A percentile compares a stretch with the other conserved stretches of the same genome.
These are phyloP conservation scores for Campodea augens DNA, from an alignment of 1,140 invertebrate genomes.

Conservation along the genomic window DNA sequence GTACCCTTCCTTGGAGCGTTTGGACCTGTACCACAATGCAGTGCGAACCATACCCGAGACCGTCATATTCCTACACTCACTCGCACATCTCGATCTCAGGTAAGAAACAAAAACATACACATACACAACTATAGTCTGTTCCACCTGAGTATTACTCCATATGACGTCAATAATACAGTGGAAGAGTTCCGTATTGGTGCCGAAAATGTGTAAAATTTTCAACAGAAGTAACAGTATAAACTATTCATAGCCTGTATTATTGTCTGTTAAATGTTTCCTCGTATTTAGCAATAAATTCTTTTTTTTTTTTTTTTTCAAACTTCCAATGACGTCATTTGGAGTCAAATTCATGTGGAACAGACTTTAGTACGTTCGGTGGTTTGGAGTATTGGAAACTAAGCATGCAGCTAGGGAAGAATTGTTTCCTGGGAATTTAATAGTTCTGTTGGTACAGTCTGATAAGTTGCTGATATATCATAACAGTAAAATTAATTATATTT, in stretches of 20 bases:
- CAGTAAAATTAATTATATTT: background rate
- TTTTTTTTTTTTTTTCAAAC: no score
- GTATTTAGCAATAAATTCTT: no score
- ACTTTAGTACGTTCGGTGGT: background rate
- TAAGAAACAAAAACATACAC: no score
- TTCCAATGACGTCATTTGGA: no score
- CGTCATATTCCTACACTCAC: conserved; percentile 56
- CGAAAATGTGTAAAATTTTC: no score
- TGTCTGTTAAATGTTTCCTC: no score
- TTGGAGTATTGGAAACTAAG: conserved; percentile 2
- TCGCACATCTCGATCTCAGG: conserved; percentile 76
- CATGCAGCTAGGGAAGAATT: background rate
- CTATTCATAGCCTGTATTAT: no score
- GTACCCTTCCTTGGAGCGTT: conserved; percentile 64
- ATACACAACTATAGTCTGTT: background rate
- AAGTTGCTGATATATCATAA: background rate
- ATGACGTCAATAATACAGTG: no score
- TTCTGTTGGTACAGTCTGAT: background rate
- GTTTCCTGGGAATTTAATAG: conserved; percentile 3
- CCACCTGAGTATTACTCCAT: no score
- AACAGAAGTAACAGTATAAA: no score
- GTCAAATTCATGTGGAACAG: no score
- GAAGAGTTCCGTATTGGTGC: no score
- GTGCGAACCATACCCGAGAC: conserved; percentile 68
- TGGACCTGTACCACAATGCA: conserved; percentile 76